Evolutionary conservation across 92 coral and sea anemone genomes (phyloP).

Genomic region (Zoanthus sociatus): DNA sequence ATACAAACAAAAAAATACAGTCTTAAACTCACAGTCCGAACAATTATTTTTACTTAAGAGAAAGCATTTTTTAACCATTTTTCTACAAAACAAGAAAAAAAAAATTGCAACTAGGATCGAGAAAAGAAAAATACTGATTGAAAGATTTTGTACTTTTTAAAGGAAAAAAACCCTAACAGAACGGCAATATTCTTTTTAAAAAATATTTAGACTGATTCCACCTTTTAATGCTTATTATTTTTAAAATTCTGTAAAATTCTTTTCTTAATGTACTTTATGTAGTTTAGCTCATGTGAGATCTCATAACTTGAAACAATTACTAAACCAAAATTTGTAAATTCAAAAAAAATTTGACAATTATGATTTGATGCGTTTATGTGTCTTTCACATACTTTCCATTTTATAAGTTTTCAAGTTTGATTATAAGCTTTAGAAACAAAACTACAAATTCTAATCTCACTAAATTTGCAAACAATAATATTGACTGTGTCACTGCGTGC

Average conservation of each 20-base stretch:
- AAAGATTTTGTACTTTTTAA: no score
- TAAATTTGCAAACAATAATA: background rate
- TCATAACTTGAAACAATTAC: background rate
- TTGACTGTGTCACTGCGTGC: background rate
- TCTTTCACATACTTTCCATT: background rate
- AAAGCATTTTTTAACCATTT: no score
- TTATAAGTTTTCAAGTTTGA: background rate
- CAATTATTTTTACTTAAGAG: no score
- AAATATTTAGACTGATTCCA: no score
- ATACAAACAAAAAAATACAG: no score
- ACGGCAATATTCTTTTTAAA: no score
- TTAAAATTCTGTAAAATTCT: background rate
- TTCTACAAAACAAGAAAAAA: background rate
- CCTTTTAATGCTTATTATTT: background rate
- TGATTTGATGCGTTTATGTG: background rate
- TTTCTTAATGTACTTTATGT: background rate
- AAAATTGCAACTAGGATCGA: background rate
- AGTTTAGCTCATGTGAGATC: background rate
- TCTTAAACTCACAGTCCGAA: no score
- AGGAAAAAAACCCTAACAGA: background rate
- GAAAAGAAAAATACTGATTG: no score
- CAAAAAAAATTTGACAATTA: background rate
- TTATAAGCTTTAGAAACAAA: background rate
- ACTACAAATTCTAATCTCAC: background rate
- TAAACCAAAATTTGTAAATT: background rate